phyloP scores from a whole-genome alignment of 2,888 invertebrate species.

The Pherbina coryleti region DNA sequence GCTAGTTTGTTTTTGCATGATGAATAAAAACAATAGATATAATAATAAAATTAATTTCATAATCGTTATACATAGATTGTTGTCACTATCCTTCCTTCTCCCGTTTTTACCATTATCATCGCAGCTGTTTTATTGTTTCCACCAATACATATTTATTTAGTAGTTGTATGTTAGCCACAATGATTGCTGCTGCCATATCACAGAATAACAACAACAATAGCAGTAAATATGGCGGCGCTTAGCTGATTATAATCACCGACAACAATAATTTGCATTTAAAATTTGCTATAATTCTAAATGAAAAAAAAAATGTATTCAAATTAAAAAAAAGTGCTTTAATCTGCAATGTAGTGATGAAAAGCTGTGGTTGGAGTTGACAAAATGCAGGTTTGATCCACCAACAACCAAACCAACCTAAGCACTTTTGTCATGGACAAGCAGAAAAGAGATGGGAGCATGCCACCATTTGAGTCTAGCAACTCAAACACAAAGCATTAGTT shows the following conservation, averaged over 20 bases:
- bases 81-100: no score
- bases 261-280: constrained; percentile 20
- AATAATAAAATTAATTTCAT: background rate
- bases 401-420: background rate
- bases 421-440: background rate
- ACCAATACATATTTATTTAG: background rate
- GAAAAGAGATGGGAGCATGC: background rate
- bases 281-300: background rate
- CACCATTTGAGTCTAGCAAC: background rate
- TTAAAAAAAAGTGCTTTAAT: background rate
- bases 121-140: background rate
- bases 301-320: background rate
- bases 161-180: constrained; percentile 48
- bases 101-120: background rate
- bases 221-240: constrained; percentile 45
- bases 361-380: constrained; percentile 9
- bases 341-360: constrained; percentile 6
- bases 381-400: constrained; percentile 4
- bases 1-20: no score
- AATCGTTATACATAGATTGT: no score
- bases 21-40: no score
- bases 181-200: constrained; percentile 51
- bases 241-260: constrained; percentile 10
- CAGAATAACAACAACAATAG: constrained; percentile 57
- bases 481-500: background rate